Evolutionary conservation across 2,113 vertebrate genomes (phyloP).

Genomic region (Zosterops lateralis): DNA sequence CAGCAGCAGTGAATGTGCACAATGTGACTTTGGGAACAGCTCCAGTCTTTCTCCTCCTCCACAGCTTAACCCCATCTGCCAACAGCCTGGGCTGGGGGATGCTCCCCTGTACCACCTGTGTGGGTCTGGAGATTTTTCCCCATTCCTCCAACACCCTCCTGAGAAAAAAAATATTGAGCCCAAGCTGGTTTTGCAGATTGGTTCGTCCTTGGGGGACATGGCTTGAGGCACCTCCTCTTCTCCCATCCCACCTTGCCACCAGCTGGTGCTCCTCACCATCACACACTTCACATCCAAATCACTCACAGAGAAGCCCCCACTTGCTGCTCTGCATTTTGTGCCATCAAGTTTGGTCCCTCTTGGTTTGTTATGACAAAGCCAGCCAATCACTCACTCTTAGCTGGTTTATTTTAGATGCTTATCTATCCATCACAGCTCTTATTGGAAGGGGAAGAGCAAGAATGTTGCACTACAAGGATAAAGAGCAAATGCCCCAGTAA

Average conservation of each 20-base stretch:
- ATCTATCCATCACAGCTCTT: not conserved
- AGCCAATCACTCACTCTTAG: not conserved
- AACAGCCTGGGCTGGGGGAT: not conserved
- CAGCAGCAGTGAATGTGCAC: not conserved
- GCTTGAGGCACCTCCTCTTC: not conserved
- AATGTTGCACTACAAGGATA: not conserved
- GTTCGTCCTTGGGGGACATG: not conserved
- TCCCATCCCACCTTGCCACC: not conserved
- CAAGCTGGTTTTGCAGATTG: not conserved
- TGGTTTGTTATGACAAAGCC: not conserved
- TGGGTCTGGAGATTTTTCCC: not conserved
- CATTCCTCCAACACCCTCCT: not conserved
- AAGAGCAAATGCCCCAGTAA: not conserved
- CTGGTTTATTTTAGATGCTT: not conserved
- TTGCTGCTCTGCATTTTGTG: not conserved
- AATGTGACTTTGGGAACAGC: not conserved
- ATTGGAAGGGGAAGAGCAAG: not conserved
- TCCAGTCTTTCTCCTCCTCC: not conserved
- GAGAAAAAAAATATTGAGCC: not conserved
- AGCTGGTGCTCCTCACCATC: not conserved
- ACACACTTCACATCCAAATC: not conserved
- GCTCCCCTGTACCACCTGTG: not conserved
- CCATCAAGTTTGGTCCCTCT: not conserved
- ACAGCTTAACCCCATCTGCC: accelerated
- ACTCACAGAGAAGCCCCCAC: not conserved